These are phyloP conservation scores for Smithornis capensis DNA, from an alignment of 2,113 vertebrate species.

Conservation along the genomic window DNA sequence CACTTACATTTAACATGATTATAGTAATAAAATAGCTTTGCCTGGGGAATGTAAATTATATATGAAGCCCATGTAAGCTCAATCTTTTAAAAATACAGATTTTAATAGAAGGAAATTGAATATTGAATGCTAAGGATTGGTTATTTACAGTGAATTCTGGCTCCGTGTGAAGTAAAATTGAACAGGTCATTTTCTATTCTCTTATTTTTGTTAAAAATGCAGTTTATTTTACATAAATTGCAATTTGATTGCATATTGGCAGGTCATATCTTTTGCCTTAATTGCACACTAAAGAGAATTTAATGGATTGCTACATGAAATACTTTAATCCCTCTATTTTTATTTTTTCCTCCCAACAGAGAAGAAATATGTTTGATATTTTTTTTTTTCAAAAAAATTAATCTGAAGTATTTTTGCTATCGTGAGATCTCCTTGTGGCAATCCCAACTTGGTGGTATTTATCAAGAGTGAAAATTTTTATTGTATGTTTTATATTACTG, in stretches of 20 bases:
- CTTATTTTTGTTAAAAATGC: not conserved
- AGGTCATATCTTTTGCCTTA: not conserved
- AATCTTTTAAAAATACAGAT: not conserved
- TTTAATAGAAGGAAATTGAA: not conserved
- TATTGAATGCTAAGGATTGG: not conserved
- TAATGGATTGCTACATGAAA: not conserved
- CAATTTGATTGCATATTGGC: not conserved
- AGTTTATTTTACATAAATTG: not conserved
- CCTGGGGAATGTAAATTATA: not conserved
- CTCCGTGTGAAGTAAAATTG: not conserved
- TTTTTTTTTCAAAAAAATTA: not conserved
- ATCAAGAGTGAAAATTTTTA: not conserved
- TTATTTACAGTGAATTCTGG: not conserved
- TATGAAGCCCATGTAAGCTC: not conserved
- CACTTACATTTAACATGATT: not conserved
- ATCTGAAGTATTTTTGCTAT: not conserved
- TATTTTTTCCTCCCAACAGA: not conserved
- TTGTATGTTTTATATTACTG: not conserved
- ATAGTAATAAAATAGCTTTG: not conserved
- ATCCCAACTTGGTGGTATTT: not conserved
- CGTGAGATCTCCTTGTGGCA: not conserved
- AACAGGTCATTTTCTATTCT: not conserved
- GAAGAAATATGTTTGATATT: no score
- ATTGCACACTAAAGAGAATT: rapidly evolving
- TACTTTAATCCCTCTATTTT: not conserved